Base-by-base conservation (phyloP, 2,888 invertebrate genomes). In the Chrysolina americana region DNA sequence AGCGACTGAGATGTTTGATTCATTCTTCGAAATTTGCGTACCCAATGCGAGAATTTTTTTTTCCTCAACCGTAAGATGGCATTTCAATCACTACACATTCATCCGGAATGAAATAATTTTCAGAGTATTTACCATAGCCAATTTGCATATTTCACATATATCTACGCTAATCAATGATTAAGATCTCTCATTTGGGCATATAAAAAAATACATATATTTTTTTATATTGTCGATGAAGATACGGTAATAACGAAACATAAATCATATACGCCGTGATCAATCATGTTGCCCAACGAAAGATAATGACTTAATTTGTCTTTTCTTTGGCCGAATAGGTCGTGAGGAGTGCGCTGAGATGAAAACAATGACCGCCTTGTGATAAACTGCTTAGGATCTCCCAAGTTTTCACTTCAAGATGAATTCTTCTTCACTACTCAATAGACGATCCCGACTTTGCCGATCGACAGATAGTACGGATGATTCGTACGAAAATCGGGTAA, bases 241-340 rank as follows among this genome's bases (percentile, higher is more conserved):
- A 53, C 81, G 74, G 81, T 84, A 84, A 84, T 84, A 83, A 84
- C 80, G 81, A 75, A 81, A 82, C 83, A 85, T 85, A 85, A 85
- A 85, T 85, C 84, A 84, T 81, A 84, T 79, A 82, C 81, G 80
- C 80, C 83, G 84, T 83, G 85, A 85, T 85, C 85, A 83, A 85
- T 85, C 85, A 83, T 77, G 80, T 81, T 79, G 74, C 72, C 79
- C 79, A 82, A 82, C 80, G 83, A 78, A 82, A 81, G 82, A 82
- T 85, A 85, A 85, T 85, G 83, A 83, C 85, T 85, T 85, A 85
- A 85, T 85, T 83, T 82, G 82, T 81, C 81, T 83, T 81, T 78
- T 77, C 79, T 77, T 76, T 76, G 74, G 74, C 69, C 74, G 71
- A 68, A 28, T 62, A 70, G 79, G 79, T 81, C 80, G 81, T 81